Evolutionary conservation across 2,113 vertebrate species (phyloP), one percentile per base, ranked within the genome.

Genomic region (Zeus faber): DNA sequence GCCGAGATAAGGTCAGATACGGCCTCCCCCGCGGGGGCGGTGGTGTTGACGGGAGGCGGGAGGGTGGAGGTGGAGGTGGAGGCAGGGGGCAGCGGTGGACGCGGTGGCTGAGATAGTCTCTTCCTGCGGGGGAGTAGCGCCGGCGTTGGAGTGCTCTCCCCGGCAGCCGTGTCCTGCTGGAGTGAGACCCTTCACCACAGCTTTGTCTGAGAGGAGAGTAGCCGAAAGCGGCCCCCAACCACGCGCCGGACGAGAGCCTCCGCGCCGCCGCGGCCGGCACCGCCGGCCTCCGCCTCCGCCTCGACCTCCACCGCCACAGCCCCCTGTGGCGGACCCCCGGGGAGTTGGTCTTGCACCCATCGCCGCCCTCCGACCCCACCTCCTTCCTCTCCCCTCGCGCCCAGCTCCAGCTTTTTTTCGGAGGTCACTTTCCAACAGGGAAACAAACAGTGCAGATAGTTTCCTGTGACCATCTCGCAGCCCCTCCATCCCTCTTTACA

Each of bases 361-460:
- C 25, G 23, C 49, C 45, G 35, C 33, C 18, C 35, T 29, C 46
- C 35, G 3, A 6, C 22, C 11, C 27, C 7, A n/a, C n/a, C n/a
- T n/a, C n/a, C n/a, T n/a, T n/a, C n/a, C n/a, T n/a, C n/a, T n/a
- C n/a, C n/a, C n/a, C n/a, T n/a, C n/a, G n/a, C n/a, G n/a, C n/a
- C n/a, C n/a, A 89, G 85, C 87, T 84, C 47, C 79, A 48, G 77
- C 80, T 72, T 83, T 68, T n/a, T n/a, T n/a, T n/a, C 83, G 89
- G 84, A 89, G 88, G 86, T 82, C 82, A 87, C 88, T 79, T 70
- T 76, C 86, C 90, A 90, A 90, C 89, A 90, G 54, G 48, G 52
- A 33, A 25, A 40, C 61, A 67, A 77, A 74, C 79, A 58, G 48
- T 65, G 75, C 74, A 73, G 71, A 35, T 60, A 60, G 65, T 49